These are phyloP conservation scores for Tyto alba DNA, from an alignment of 2,113 vertebrate species.

Conservation along the genomic window DNA sequence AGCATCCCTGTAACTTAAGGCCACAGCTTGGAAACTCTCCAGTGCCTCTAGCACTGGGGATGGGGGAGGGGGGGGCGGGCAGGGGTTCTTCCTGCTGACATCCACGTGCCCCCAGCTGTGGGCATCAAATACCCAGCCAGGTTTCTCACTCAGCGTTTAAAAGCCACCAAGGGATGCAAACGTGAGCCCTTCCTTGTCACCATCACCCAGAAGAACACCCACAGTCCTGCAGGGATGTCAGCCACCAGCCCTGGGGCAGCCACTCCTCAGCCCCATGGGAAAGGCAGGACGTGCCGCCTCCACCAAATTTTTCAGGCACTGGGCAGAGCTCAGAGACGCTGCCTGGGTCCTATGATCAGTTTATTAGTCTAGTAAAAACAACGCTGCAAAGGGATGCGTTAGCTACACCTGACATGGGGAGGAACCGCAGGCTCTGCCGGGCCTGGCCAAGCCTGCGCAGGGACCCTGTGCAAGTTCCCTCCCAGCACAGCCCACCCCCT, in stretches of 20 bases:
- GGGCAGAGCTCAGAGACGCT: background rate
- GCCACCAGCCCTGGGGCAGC: background rate
- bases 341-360: background rate
- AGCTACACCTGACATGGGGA: background rate
- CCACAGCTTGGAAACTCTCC: background rate
- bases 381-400: background rate
- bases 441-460: background rate
- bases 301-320: background rate
- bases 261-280: rapidly evolving
- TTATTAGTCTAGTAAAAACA: slow-evolving; percentile 61
- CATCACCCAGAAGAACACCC: background rate
- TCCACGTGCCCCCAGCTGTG: background rate
- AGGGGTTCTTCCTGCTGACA: background rate
- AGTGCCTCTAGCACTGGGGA: background rate
- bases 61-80: too few relatives aligned
- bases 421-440: background rate
- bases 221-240: rapidly evolving
- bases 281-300: rapidly evolving
- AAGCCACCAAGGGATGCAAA: background rate
- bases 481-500: background rate
- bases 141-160: background rate
- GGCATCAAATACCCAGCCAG: background rate
- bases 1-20: background rate
- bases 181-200: background rate
- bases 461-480: background rate